Conservation (phyloP, 2,888 invertebrate species). For the Drosophila helvetica region DNA sequence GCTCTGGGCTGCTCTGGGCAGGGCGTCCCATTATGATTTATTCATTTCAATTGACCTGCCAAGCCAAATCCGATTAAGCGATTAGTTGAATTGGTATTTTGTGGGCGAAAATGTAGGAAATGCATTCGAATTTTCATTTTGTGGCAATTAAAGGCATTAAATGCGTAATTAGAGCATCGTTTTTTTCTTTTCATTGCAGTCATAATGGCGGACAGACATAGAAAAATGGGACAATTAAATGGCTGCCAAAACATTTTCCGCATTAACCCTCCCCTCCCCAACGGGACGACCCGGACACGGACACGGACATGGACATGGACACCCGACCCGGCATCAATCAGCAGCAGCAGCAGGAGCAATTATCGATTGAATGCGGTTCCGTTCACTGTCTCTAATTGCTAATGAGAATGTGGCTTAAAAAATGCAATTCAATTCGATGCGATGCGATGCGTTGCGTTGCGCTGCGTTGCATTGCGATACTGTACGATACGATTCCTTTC, state of each 20-base stretch:
- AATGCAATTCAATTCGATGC: constrained; percentile 1
- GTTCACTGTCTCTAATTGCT: constrained; percentile 17
- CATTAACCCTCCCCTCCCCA: neutral
- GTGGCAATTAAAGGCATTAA: constrained; percentile 24
- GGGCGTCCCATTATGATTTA: constrained; percentile 13
- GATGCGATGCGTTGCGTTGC: neutral
- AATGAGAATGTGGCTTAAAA: constrained; percentile 31
- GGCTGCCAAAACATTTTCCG: constrained; percentile 5
- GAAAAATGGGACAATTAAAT: constrained; percentile 16
- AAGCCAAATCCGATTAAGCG: constrained; percentile 29
- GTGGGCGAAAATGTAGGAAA: constrained; percentile 7
- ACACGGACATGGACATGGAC: too few species aligned
- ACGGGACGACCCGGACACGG: neutral
- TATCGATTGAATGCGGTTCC: constrained; percentile 1
- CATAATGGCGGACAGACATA: neutral
- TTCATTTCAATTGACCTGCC: constrained; percentile 31
- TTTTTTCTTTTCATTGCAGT: neutral
- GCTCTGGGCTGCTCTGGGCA: neutral
- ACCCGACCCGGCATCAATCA: constrained; percentile 21
- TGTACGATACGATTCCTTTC: neutral
- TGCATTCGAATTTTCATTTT: constrained; percentile 9
- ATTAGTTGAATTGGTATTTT: constrained; percentile 32
- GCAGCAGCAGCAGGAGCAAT: neutral
- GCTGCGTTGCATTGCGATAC: neutral
- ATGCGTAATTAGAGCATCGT: constrained; percentile 18